These are phyloP conservation scores for Harpalus rufipes DNA, from an alignment of 2,888 invertebrate genomes.

Conservation along the genomic window DNA sequence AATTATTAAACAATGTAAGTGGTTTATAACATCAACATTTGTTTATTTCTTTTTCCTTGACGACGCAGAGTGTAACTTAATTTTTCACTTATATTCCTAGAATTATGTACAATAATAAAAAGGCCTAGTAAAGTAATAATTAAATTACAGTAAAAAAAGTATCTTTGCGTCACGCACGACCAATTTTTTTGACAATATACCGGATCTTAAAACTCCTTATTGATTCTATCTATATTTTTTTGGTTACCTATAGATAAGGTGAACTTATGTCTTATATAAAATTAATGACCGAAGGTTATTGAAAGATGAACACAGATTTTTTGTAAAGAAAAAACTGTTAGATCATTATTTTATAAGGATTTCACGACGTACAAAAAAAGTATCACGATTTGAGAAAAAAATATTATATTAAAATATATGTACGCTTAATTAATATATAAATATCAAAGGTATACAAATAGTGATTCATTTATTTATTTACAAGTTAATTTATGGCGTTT, in stretches of 20 bases:
- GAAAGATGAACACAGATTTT: slow-evolving; percentile 10
- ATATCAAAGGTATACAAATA: neutral
- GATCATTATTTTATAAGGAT: slow-evolving; percentile 16
- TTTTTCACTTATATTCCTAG: too few relatives aligned
- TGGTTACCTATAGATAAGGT: neutral
- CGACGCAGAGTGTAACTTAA: too few relatives aligned
- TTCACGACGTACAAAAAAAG: slow-evolving; percentile 4
- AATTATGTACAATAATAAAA: too few relatives aligned
- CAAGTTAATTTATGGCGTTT: too few relatives aligned
- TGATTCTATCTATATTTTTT: neutral
- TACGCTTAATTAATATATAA: slow-evolving; percentile 2
- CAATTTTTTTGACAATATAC: neutral
- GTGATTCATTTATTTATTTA: too few relatives aligned
- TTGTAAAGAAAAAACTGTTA: neutral
- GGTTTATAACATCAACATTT: too few relatives aligned
- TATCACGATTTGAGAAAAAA: neutral
- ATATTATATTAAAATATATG: slow-evolving; percentile 1
- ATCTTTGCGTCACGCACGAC: too few relatives aligned
- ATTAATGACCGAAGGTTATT: slow-evolving; percentile 3
- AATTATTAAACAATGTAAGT: too few relatives aligned
- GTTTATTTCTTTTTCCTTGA: too few relatives aligned
- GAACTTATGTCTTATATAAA: neutral
- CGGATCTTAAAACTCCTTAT: neutral
- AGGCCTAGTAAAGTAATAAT: too few relatives aligned
- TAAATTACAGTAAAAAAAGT: too few relatives aligned